These are phyloP conservation scores for Lepus europaeus DNA, from an alignment of 2,113 vertebrate genomes.

Conservation along the genomic window DNA sequence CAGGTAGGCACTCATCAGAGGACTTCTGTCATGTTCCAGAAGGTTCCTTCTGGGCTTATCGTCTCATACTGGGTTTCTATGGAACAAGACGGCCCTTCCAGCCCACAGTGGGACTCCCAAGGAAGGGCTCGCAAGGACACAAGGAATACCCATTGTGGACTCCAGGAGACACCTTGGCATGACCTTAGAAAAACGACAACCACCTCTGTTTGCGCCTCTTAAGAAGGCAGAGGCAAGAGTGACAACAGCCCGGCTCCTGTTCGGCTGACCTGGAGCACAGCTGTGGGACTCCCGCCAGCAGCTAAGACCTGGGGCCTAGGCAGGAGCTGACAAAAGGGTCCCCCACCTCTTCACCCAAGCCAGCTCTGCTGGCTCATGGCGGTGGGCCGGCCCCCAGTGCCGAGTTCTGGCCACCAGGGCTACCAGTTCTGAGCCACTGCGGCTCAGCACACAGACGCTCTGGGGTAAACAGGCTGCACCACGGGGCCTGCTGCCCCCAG, in stretches of 20 bases:
- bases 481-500: background rate
- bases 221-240: background rate
- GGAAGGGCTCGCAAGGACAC: background rate
- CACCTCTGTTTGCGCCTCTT: background rate
- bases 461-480: background rate
- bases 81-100: background rate
- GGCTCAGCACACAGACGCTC: too few relatives aligned
- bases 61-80: background rate
- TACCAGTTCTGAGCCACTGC: background rate
- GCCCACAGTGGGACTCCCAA: background rate
- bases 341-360: background rate
- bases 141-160: background rate
- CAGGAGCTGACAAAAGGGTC: background rate
- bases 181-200: background rate
- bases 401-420: background rate
- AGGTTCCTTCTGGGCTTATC: background rate
- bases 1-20: accelerated
- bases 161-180: background rate
- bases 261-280: background rate
- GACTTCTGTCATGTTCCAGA: background rate
- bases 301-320: background rate
- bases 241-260: background rate
- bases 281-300: constrained; percentile 2
- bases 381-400: accelerated
- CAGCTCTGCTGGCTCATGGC: accelerated